Base-by-base conservation (phyloP, 1,140 invertebrate genomes). In the Microplitis demolitor region DNA sequence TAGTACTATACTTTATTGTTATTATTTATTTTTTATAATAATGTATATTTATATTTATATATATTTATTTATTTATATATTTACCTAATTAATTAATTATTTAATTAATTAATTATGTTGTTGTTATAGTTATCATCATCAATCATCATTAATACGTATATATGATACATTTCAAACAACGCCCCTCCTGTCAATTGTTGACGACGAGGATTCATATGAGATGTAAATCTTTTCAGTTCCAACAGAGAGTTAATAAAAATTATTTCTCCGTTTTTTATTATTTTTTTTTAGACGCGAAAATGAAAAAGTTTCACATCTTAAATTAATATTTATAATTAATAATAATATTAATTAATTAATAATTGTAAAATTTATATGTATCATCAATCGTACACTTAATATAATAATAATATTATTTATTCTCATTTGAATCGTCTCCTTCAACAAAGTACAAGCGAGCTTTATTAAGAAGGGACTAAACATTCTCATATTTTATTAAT, bases 91-190 rank as follows among this genome's bases (percentile, higher is more conserved):
- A 84, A 85, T 83, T 85, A 85, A 84, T 80, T 85, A 45, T 45
- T 11, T 45, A 45, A 45, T 45, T 45, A 9, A 45, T 45, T 45
- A 45, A 45, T 45, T 45, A 45, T 9, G 39, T 84, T 66, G 16
- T 80, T 85, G 81, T 85, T 83, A 86, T 83, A 82, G 72, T 81
- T 79, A 80, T 78, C 78, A 60, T 45, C 39, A 45, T 45, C 8
- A 45, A 45, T 79, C 80, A 82, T 81, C 72, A 75, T 80, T 85
- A 83, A 86, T 86, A 85, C 80, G 85, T 85, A 87, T 87, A 86
- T 87, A 87, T 87, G 83, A 79, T 87, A 87, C 86, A 87, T 85
- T 87, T 87, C 84, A 86, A 87, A 87, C 85, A 87, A 85, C 79
- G 83, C 81, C 81, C 81, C 39, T 77, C 80, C 76, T 77, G 80